Evolutionary conservation across 2,113 vertebrate genomes (phyloP), one percentile per base, ranked within the genome.

Genomic region (Oreamnos americanus): DNA sequence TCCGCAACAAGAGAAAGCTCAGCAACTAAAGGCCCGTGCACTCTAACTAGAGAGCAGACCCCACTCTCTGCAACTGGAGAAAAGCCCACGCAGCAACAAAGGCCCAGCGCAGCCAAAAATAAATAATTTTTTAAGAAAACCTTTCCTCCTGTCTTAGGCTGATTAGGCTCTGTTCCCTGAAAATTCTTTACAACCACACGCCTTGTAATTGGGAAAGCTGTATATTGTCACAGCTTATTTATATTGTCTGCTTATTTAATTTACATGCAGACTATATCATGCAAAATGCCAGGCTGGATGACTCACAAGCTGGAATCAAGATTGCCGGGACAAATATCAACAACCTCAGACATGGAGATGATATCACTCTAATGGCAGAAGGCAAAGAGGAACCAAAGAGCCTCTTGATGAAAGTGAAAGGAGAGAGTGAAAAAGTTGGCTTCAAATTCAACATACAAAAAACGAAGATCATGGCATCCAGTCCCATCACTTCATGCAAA

Each of bases 21-120:
- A 1, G 0, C n/a, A 12, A 39, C 19, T 39, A 6, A 71, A 39
- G 12, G 67, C n/a, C 19, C 67, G 1, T 6, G 19, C 5, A 39
- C 67, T 23, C 4, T 23, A 39, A 71, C n/a, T 23, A 23, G n/a
- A 36, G 4, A 36, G 67, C 11, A 36, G 19, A 4, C 30, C 62
- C 19, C 33, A 21, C n/a, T 36, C n/a, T 11, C n/a, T 36, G 67
- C 19, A 71, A 6, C n/a, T 21, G 23, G 19, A 23, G n/a, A 23
- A 71, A 39, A 23, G 67, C n/a, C n/a, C 19, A 23, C 0, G 19
- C n/a, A 39, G n/a, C 67, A 36, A 23, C 19, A 5, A 36, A 36
- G 9, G n/a, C n/a, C 64, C 64, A 71, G 64, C n/a, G 36, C 17
- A 21, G n/a, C n/a, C 64, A 12, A 12, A 36, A 12, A 36, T 5